Evolutionary conservation across 2,797 vertebrate species (phyloP).

Genomic region (Typhlichthys subterraneus): DNA sequence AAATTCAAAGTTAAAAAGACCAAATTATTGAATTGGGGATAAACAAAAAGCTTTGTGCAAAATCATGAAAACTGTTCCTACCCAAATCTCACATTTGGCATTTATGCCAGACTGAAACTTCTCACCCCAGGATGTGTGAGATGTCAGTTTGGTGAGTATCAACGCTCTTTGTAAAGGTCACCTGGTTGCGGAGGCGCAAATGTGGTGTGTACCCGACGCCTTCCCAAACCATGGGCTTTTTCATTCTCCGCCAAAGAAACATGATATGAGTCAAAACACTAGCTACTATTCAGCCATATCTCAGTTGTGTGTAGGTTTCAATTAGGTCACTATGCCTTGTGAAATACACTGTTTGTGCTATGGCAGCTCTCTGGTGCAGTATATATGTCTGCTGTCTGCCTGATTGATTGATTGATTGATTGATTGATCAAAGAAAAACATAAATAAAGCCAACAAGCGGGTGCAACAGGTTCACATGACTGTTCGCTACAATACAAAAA

Average conservation of each 20-base stretch:
- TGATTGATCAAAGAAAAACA: too few relatives aligned
- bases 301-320: slow-evolving; percentile 67
- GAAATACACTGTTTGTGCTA: too few relatives aligned
- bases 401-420: too few relatives aligned
- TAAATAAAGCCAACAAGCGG: too few relatives aligned
- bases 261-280: slow-evolving; percentile 79
- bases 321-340: slow-evolving; percentile 14
- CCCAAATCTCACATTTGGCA: slow-evolving; percentile 22
- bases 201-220: slow-evolving; percentile 25
- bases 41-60: neutral
- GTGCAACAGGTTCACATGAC: too few relatives aligned
- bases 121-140: slow-evolving; percentile 21
- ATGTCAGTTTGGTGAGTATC: slow-evolving; percentile 59
- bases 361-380: too few relatives aligned
- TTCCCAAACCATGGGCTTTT: slow-evolving; percentile 23
- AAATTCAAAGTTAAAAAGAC: neutral
- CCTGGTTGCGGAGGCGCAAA: slow-evolving; percentile 44
- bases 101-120: slow-evolving; percentile 49
- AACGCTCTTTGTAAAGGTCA: slow-evolving; percentile 62
- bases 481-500: too few relatives aligned
- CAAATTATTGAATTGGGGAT: too few relatives aligned
- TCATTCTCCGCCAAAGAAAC: slow-evolving; percentile 44
- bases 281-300: slow-evolving; percentile 73
- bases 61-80: slow-evolving; percentile 24
- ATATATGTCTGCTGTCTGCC: too few relatives aligned